phyloP scores from a whole-genome alignment of 2,113 vertebrate genomes.

The Urocolius indicus region DNA sequence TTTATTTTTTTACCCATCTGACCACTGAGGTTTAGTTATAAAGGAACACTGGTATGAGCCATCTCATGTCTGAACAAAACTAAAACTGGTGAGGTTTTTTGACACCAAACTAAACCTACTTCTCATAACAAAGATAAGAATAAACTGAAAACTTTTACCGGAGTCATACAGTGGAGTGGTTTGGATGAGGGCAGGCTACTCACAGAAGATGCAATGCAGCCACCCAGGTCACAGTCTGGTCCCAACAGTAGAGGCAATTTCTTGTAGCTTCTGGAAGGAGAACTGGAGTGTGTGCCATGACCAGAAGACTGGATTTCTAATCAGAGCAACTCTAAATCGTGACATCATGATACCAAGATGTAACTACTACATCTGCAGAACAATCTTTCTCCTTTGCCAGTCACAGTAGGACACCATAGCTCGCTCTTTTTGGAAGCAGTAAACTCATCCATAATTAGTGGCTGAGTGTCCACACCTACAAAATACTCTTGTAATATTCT shows the following conservation, averaged over 20 bases:
- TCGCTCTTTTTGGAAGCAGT: not conserved
- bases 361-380: not conserved
- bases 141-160: not conserved
- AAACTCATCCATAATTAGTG: not conserved
- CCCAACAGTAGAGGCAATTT: rapidly evolving
- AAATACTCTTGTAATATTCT: not conserved
- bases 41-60: not conserved
- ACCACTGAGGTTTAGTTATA: not conserved
- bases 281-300: not conserved
- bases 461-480: not conserved
- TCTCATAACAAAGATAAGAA: not conserved
- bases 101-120: not conserved
- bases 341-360: not conserved
- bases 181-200: not conserved
- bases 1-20: not conserved
- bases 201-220: not conserved
- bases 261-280: not conserved
- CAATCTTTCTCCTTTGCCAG: not conserved
- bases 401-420: not conserved
- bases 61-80: not conserved
- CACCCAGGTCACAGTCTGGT: not conserved
- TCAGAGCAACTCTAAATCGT: not conserved
- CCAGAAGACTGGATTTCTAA: not conserved
- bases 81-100: conserved; percentile 1
- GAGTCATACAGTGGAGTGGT: not conserved